Evolutionary conservation across 2,113 vertebrate genomes (phyloP), one percentile per base, ranked within the genome.

Genomic region (Danio rerio): DNA sequence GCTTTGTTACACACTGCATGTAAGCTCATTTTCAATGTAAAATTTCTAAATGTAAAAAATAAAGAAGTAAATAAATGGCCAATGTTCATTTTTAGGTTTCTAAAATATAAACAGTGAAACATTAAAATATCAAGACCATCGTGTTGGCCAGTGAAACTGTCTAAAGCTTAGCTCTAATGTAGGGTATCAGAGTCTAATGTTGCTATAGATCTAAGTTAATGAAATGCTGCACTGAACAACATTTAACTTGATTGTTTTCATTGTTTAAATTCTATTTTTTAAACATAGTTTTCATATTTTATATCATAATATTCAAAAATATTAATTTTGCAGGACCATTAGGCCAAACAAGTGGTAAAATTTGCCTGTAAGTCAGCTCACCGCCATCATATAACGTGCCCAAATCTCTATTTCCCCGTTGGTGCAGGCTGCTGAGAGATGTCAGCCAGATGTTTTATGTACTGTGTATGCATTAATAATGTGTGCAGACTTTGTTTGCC

Each of bases 361-460:
- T 31, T 31, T 31, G 31, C 31, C 31, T 31, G 31, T 31, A 31
- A 31, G 31, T 31, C 31, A 31, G 31, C 31, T 31, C 1, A 3
- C 1, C 31, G 3, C 31, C 31, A 31, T 31, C 31, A 31, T 31
- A 31, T 31, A 31, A 31, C 31, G 1, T 31, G 31, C 31, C 31
- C 31, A 31, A 31, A 1, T 31, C 31, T 31, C 31, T 31, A 2
- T 31, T 31, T 31, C 31, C 31, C 3, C 31, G 3, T 31, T 31
- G 31, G 31, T 16, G 40, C n/a, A 68, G 66, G 9, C n/a, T 7
- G n/a, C 21, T 65, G 21, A 65, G 7, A 16, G 16, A 16, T 16
- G 65, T 53, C 16, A 74, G 52, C 21, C 69, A 72, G 20, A 52
- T 52, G 2, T 13, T 53, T n/a, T 66, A 66, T 66, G 16, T 68